Base-by-base conservation (phyloP, 2,113 vertebrate species). In the Macroglossus sobrinus region DNA sequence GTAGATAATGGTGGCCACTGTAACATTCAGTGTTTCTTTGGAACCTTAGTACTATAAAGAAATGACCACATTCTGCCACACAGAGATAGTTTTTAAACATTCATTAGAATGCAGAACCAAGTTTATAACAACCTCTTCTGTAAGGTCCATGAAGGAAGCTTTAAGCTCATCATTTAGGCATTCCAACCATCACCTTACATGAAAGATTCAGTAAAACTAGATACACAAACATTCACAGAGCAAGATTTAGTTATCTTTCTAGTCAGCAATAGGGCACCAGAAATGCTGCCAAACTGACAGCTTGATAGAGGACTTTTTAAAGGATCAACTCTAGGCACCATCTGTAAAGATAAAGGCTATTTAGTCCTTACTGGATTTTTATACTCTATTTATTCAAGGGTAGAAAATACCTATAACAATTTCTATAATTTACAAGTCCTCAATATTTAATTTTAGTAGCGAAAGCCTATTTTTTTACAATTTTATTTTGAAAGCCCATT, bases 141-240 rank as follows among this genome's bases (percentile, higher is more conserved):
- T 63, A 59, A 94, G 5, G 64, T 28, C 50, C 55, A 4, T 45
- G 53, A 87, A 89, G 69, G 43, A 93, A 79, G 7, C 63, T 90
- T 93, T 75, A 43, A 74, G 19, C 11, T 85, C 12, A 92, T 69
- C 53, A 13, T 75, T 91, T 74, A 66, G 35, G 24, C 4, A 38
- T 85, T 93, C 18, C 28, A 57, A 14, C 78, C 28, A 30, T 78
- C 59, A 85, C 38, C 47, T 76, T 95, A 6, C 64, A 71, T 74
- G 61, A 75, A 95, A 68, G 21, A 15, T 88, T 87, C 12, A 89
- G 33, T 93, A 96, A 94, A 80, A 78, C 47, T 80, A 66, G 15
- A 57, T 71, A 35, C 2, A 50, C 12, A 88, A 88, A 28, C 11
- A 50, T 69, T 85, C 59, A 82, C 40, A 95, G 45, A 13, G 16